Percentiles rank a stretch among this genome's conserved stretches.
Conservation (phyloP, 2,113 vertebrate species). For the Micromys minutus region DNA sequence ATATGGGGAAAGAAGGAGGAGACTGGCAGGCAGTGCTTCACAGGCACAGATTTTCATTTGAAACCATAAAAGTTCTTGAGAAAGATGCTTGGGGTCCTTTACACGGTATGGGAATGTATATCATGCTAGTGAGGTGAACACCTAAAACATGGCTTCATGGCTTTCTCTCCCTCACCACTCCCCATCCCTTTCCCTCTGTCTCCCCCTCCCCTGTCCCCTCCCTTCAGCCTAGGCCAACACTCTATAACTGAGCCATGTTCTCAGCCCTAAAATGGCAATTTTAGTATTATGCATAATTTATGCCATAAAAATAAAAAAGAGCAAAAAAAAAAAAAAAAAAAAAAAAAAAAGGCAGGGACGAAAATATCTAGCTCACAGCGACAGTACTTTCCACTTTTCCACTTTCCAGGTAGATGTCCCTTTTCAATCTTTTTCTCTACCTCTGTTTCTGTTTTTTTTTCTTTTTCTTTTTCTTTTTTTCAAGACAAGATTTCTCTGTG, state of each 20-base stretch:
- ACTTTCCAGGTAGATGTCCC: not conserved
- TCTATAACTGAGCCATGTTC: not conserved
- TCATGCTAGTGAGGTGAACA: not conserved
- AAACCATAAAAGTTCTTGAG: not conserved
- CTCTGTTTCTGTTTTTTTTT: not conserved
- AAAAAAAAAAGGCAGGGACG: not conserved
- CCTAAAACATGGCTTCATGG: not conserved
- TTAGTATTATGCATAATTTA: constrained; percentile 43
- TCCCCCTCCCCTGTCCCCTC: not conserved
- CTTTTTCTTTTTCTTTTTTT: not conserved
- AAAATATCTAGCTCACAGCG: not conserved
- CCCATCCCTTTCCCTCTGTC: too few relatives aligned
- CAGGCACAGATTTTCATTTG: not conserved
- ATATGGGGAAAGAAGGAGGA: not conserved
- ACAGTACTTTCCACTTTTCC: constrained; percentile 21
- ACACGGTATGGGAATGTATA: not conserved
- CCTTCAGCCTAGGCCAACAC: not conserved
- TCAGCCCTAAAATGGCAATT: constrained; percentile 2
- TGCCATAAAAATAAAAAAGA: not conserved
- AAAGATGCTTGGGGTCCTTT: not conserved
- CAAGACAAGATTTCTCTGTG: not conserved
- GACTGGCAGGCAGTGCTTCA: not conserved
- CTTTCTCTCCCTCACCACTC: not conserved
- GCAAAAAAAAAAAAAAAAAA: not conserved
- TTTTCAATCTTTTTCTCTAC: not conserved